Base-by-base conservation (phyloP, 2,797 vertebrate species). In the Philypnodon macrostomus region DNA sequence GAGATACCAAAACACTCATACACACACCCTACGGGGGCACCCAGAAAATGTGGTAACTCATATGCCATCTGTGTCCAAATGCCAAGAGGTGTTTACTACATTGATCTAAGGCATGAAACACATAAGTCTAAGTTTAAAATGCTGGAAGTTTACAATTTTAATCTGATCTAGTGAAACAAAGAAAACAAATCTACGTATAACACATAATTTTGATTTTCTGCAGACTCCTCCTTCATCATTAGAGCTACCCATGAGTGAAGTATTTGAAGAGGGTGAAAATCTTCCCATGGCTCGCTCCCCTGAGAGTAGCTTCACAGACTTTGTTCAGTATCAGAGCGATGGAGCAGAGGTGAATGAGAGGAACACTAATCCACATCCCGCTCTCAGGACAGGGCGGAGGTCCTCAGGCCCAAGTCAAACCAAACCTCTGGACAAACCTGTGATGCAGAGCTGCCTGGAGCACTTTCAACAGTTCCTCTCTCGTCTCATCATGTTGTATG, bases 391-490 rank as follows among this genome's bases (percentile, higher is more conserved):
- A 0, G 91, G 83, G 48, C 83, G 86, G 2, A 27, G 79, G 13
- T 68, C 71, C 24, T 73, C 85, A 24, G 77, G 79, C 58, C 88
- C 53, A 0, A 72, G 85, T 59, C 85, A 82, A 60, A 83, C 81
- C 65, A 94, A 92, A 64, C 68, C 90, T 0, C 70, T 91, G 73
- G 95, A 95, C 51, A 96, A 95, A 87, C 95, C 95, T 2, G 92
- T 98, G 68, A 98, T 99, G 95, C 96, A 98, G 82, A 92, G 91
- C 82, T 99, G 96, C 74, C 76, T 98, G 77, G 97, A 97, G 67
- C 94, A 95, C 39, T 95, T 97, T 76, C 94, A 98, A 23, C 92
- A 93, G 64, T 99, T 99, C 75, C 91, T 98, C 48, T 95, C 92
- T 48, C 89, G 93, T 62, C 90, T 98, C 48, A 91, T 98, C 70